Evolutionary conservation across 2,888 invertebrate genomes (phyloP).

Genomic region (Andrena dorsata): DNA sequence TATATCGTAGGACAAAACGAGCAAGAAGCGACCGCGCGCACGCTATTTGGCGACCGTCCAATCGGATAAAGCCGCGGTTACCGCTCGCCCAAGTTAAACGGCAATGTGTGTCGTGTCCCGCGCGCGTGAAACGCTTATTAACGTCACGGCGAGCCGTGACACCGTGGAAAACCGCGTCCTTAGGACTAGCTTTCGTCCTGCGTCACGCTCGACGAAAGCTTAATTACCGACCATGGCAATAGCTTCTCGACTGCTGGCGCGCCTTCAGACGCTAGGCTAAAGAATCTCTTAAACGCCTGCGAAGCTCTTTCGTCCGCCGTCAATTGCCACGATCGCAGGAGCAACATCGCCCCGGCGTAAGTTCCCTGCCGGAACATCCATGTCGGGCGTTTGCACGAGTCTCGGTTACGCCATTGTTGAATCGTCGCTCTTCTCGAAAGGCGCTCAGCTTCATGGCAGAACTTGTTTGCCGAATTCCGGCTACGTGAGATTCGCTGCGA

Average conservation of each 20-base stretch:
- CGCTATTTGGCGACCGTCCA: slow-evolving; percentile 81
- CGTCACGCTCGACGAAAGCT: background rate
- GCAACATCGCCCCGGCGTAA: background rate
- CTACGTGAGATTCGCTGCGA: slow-evolving; percentile 43
- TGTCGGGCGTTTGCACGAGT: slow-evolving; percentile 31
- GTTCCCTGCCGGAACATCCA: background rate
- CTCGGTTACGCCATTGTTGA: slow-evolving; percentile 28
- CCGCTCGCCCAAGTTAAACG: slow-evolving; percentile 21
- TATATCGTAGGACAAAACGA: slow-evolving; percentile 39
- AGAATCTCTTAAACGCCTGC: too few relatives aligned
- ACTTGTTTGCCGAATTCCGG: slow-evolving; percentile 61
- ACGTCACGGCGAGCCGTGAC: slow-evolving; percentile 27
- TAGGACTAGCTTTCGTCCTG: background rate
- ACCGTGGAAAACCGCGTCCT: background rate
- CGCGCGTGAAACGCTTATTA: slow-evolving; percentile 60
- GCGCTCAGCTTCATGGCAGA: slow-evolving; percentile 30
- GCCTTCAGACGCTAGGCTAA: too few relatives aligned
- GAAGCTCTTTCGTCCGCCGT: background rate
- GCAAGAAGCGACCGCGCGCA: slow-evolving; percentile 71
- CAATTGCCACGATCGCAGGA: background rate
- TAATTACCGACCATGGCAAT: background rate
- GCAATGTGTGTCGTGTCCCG: slow-evolving; percentile 35
- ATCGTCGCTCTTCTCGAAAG: slow-evolving; percentile 22
- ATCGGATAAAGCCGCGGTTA: slow-evolving; percentile 67
- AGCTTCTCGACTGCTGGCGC: too few relatives aligned